Evolutionary conservation across 1,140 invertebrate species (phyloP).

Genomic region (Wiebesia pumilae): DNA sequence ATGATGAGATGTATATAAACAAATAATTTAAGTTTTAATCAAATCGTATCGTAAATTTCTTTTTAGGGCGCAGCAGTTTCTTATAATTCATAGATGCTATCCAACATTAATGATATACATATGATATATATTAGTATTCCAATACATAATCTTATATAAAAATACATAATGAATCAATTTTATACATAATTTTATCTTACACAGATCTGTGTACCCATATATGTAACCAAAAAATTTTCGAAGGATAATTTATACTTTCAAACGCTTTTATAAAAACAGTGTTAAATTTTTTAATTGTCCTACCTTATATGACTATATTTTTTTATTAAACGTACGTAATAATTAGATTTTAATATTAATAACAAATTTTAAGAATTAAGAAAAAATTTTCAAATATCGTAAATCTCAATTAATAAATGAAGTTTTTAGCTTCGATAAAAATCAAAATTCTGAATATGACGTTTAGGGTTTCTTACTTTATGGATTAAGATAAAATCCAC

Average conservation of each 20-base stretch:
- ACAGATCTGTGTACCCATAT: constrained; percentile 48
- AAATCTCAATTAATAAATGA: neutral
- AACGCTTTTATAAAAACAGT: constrained; percentile 39
- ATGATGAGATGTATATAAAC: constrained; percentile 27
- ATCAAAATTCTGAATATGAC: neutral
- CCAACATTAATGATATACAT: constrained; percentile 51
- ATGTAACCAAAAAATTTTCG: constrained; percentile 45
- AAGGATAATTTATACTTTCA: constrained; percentile 53
- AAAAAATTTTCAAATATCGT: neutral
- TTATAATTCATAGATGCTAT: constrained; percentile 38
- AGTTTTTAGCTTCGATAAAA: neutral
- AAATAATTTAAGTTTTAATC: constrained; percentile 33
- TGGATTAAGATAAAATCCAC: no score
- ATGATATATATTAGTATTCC: constrained; percentile 49
- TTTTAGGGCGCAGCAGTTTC: constrained; percentile 32
- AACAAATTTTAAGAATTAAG: constrained; percentile 27
- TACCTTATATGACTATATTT: constrained; percentile 44
- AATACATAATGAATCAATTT: constrained; percentile 53
- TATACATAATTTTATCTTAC: constrained; percentile 49
- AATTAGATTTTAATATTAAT: constrained; percentile 42
- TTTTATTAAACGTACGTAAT: constrained; percentile 25
- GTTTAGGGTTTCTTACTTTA: no score
- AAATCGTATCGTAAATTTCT: constrained; percentile 36
- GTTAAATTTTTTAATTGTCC: constrained; percentile 48
- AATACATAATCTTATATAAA: constrained; percentile 52